phyloP scores from a whole-genome alignment of 1,140 invertebrate genomes.

The Achatina immaculata region DNA sequence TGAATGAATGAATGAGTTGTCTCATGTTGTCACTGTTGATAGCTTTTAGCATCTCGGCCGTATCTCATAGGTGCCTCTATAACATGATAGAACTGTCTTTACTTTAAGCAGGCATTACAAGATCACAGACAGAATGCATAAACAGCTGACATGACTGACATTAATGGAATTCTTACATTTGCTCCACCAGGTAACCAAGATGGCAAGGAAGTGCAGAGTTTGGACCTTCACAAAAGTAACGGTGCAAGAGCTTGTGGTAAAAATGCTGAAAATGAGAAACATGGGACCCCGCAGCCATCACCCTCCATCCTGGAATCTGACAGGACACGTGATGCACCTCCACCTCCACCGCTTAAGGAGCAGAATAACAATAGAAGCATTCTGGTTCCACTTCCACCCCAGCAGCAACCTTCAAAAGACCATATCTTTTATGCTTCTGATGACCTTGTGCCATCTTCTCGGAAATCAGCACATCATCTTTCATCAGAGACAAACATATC shows the following conservation, averaged over 20 bases:
- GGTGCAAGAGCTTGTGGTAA: neutral
- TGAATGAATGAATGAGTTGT: too few species aligned
- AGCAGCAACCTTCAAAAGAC: neutral
- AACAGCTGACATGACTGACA: too few species aligned
- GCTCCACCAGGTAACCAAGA: neutral
- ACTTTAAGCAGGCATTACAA: too few species aligned
- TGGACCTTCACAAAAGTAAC: neutral
- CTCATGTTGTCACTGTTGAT: too few species aligned
- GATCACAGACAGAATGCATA: too few species aligned
- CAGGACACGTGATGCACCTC: neutral
- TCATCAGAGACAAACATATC: neutral
- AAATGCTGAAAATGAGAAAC: neutral
- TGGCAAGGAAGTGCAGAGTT: neutral
- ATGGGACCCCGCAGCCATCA: neutral
- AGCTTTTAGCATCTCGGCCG: too few species aligned
- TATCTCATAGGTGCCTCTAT: too few species aligned
- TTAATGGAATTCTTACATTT: neutral
- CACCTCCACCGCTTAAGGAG: neutral
- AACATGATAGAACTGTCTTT: too few species aligned
- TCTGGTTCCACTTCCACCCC: neutral
- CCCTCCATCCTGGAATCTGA: neutral
- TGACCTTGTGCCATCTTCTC: neutral
- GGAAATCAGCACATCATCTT: neutral
- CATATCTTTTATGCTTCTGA: neutral
- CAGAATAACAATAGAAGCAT: neutral